Evolutionary conservation across 2,113 vertebrate genomes (phyloP).

Genomic region (Trichechus manatus): DNA sequence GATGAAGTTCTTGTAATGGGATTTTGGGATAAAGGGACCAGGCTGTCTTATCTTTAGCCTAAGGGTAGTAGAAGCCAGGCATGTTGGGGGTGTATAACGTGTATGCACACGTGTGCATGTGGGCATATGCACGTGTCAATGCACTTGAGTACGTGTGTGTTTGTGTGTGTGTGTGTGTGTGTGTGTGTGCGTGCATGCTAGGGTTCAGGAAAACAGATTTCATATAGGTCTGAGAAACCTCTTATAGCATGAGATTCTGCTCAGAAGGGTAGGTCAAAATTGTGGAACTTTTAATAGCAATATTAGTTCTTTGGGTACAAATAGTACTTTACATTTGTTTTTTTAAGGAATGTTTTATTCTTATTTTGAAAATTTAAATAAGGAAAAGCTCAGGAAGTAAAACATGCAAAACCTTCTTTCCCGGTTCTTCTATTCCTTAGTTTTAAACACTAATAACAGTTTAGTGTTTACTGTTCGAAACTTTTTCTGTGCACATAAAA

Average conservation of each 20-base stretch:
- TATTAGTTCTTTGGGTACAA: background rate
- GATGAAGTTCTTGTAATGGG: background rate
- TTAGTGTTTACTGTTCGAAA: background rate
- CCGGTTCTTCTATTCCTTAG: background rate
- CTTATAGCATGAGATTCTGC: background rate
- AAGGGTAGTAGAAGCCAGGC: background rate
- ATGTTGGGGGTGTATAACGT: too few relatives aligned
- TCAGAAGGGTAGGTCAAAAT: background rate
- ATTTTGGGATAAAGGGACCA: background rate
- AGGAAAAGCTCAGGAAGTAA: conserved; percentile 3
- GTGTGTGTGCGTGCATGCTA: too few relatives aligned
- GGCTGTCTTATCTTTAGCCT: background rate
- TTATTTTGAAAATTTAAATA: conserved; percentile 43
- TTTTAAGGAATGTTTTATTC: background rate
- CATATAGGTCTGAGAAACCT: background rate
- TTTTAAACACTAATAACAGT: background rate
- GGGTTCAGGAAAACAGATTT: background rate
- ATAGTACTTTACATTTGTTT: background rate
- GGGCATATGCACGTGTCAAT: too few relatives aligned
- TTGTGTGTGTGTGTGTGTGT: too few relatives aligned
- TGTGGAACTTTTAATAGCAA: background rate
- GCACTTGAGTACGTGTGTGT: too few relatives aligned
- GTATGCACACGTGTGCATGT: fast-evolving
- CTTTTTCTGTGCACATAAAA: background rate
- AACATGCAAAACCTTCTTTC: background rate